These are phyloP conservation scores for Cavia porcellus DNA, from an alignment of 2,113 vertebrate species.

Conservation along the genomic window DNA sequence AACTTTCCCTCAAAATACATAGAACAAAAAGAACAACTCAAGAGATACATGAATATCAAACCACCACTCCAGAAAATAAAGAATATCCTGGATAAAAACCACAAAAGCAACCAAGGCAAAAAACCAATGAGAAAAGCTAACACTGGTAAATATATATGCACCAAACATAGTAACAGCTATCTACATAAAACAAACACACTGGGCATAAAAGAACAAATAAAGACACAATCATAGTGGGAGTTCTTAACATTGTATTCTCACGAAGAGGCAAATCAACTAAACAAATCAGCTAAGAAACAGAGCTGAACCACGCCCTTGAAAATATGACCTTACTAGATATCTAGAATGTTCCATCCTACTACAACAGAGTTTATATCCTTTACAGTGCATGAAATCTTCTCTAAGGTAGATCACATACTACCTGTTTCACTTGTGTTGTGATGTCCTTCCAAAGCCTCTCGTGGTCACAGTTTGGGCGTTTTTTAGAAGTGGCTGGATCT, in stretches of 20 bases:
- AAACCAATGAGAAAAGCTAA: background rate
- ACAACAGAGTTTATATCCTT: background rate
- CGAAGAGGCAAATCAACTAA: background rate
- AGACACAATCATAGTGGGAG: background rate
- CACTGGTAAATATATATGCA: background rate
- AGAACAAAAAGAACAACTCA: no score
- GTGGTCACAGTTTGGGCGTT: background rate
- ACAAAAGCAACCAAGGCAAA: no score
- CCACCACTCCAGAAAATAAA: no score
- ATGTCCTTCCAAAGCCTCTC: background rate
- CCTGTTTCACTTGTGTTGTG: background rate
- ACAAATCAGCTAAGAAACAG: background rate
- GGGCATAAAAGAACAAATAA: background rate
- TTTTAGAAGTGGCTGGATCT: background rate
- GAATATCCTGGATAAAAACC: no score
- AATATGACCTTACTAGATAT: background rate
- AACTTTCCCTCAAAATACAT: no score
- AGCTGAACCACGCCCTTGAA: background rate
- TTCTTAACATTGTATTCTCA: background rate
- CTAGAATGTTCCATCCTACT: background rate
- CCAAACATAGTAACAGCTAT: background rate
- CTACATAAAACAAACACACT: background rate
- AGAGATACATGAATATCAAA: no score
- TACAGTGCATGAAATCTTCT: background rate
- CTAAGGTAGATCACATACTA: background rate